These are phyloP conservation scores for Leptinotarsa juncta DNA, from an alignment of 2,888 invertebrate species.

Conservation along the genomic window DNA sequence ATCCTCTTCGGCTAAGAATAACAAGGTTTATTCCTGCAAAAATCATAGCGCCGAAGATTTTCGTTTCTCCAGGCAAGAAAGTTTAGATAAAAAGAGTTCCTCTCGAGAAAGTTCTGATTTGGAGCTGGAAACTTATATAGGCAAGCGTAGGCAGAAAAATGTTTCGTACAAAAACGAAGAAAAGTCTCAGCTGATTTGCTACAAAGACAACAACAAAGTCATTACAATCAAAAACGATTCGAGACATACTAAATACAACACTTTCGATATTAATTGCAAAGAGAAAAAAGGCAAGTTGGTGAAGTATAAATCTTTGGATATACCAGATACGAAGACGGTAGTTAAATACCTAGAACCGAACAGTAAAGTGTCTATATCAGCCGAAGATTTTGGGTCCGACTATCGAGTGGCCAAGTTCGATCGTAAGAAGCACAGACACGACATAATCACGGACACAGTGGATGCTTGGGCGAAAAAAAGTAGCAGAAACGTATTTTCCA, in stretches of 20 bases:
- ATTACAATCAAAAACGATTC: conserved; percentile 61
- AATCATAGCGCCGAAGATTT: conserved; percentile 59
- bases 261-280: conserved; percentile 60
- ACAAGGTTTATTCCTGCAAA: conserved; percentile 53
- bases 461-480: conserved; percentile 71
- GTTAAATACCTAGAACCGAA: conserved; percentile 61
- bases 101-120: conserved; percentile 62
- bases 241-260: conserved; percentile 62
- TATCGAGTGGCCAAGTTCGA: conserved; percentile 58
- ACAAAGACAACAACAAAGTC: conserved; percentile 61
- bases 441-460: conserved; percentile 73
- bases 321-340: conserved; percentile 57
- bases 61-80: conserved; percentile 46
- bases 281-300: conserved; percentile 57
- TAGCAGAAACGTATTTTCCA: conserved; percentile 59
- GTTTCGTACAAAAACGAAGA: conserved; percentile 60
- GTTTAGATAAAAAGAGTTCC: conserved; percentile 51
- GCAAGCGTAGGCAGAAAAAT: conserved; percentile 51
- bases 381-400: conserved; percentile 60
- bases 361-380: conserved; percentile 63
- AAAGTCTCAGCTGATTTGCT: conserved; percentile 62
- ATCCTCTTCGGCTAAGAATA: conserved; percentile 42
- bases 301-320: conserved; percentile 62
- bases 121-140: conserved; percentile 55
- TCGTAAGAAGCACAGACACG: conserved; percentile 62